A percentile compares a stretch with the other conserved stretches of the same genome.
These are phyloP conservation scores for Drosophila oshimai DNA, from an alignment of 1,140 invertebrate species.

Conservation along the genomic window DNA sequence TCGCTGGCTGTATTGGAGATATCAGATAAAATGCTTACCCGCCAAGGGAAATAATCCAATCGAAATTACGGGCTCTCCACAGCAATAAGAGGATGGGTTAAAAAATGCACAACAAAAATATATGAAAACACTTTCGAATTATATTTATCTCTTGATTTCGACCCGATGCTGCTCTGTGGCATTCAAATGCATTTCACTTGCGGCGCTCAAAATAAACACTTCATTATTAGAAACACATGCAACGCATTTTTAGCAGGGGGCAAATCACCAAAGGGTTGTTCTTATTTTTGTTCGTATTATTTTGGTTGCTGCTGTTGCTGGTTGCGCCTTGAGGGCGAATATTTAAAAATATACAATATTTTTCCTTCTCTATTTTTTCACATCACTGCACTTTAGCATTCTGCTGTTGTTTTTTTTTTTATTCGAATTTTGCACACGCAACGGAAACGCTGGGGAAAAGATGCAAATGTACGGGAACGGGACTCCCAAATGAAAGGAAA, in stretches of 20 bases:
- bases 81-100: background rate
- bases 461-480: background rate
- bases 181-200: slow-evolving; percentile 53
- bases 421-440: slow-evolving; percentile 39
- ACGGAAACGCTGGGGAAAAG: slow-evolving; percentile 45
- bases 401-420: slow-evolving; percentile 8
- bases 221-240: slow-evolving; percentile 79
- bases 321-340: slow-evolving; percentile 31
- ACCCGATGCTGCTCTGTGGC: slow-evolving; percentile 14
- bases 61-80: background rate
- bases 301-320: background rate
- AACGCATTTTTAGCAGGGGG: slow-evolving; percentile 11
- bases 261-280: slow-evolving; percentile 28
- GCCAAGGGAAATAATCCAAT: slow-evolving; percentile 30
- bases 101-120: slow-evolving; percentile 10
- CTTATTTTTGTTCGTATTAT: slow-evolving; percentile 33
- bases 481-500: slow-evolving; percentile 25
- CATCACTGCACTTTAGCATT: slow-evolving; percentile 29
- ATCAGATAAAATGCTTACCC: slow-evolving; percentile 31
- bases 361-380: slow-evolving; percentile 27
- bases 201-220: slow-evolving; percentile 72
- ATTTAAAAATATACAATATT: slow-evolving; percentile 44
- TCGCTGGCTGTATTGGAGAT: background rate
- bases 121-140: slow-evolving; percentile 43
- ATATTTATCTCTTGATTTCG: slow-evolving; percentile 33